phyloP scores from a whole-genome alignment of 64 coral and sea anemone genomes.

The Cladopsammia gracilis region DNA sequence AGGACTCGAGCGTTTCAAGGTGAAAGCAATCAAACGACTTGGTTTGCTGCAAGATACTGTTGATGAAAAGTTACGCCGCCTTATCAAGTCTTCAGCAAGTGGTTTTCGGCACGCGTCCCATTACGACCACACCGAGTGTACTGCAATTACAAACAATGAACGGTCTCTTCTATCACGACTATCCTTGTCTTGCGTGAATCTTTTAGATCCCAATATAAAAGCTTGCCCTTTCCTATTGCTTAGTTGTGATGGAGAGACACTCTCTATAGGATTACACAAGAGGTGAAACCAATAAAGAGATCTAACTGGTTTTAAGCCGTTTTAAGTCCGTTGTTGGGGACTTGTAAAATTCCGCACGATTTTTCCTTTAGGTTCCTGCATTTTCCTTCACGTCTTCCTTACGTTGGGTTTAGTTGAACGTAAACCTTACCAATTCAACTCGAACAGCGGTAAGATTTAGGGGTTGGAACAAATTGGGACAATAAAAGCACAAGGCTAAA shows the following conservation, averaged over 20 bases:
- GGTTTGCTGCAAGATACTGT: constrained; percentile 13
- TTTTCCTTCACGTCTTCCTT: constrained; percentile 16
- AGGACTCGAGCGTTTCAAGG: not conserved
- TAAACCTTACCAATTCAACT: not conserved
- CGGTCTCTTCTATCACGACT: not conserved
- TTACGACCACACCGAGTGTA: constrained; percentile 27
- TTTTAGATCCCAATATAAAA: not conserved
- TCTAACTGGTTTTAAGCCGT: constrained; percentile 65
- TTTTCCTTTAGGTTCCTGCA: not conserved
- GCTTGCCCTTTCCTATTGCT: constrained; percentile 82
- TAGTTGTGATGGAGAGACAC: constrained; percentile 50
- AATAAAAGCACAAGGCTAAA: not conserved
- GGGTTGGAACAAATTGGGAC: not conserved
- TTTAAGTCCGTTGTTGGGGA: constrained; percentile 70
- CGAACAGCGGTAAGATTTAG: not conserved
- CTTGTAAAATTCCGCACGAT: constrained; percentile 61
- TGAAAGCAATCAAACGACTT: not conserved
- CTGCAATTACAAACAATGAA: not conserved
- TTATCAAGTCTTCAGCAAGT: constrained; percentile 37
- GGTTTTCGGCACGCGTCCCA: constrained; percentile 12
- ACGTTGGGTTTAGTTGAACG: not conserved
- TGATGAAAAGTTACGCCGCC: constrained; percentile 36
- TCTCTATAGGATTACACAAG: constrained; percentile 71
- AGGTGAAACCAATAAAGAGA: constrained; percentile 90
- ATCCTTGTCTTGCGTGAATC: constrained; percentile 14